Evolutionary conservation across 2,797 vertebrate species (phyloP), one percentile per base, ranked within the genome.

Genomic region (Pantherophis alleghaniensis): DNA sequence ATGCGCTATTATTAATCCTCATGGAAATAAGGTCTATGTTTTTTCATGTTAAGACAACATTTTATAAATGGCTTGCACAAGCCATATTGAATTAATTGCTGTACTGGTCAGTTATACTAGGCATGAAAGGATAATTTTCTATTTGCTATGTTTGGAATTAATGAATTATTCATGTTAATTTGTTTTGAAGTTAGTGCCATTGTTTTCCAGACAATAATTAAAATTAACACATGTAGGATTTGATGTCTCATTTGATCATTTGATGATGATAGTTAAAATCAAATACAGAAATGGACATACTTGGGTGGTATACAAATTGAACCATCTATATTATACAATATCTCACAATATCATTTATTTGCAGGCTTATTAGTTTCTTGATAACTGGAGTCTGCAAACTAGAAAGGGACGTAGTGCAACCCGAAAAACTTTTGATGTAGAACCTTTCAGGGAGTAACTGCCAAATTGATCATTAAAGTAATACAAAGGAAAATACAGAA

Each of bases 31-130:
- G 37, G 61, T 24, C 5, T 24, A 11, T 24, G 7, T 83, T 92
- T 90, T 90, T 86, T 83, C 61, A 90, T 63, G 57, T 69, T 90
- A 87, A 87, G 53, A 74, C 51, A 86, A 10, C n/a, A 24, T 53
- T 92, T 92, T 89, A 60, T 59, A 90, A 90, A 32, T 88, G 28
- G 57, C 61, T 92, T 92, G 86, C 11, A 86, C 47, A 86, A 14
- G 59, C 59, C 59, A 86, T 16, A 47, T 90, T 86, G 37, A 24
- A 92, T 86, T 60, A 93, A 24, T 37, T 63, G 66, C 6, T 59
- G 37, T 63, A 69, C 7, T 59, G 37, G 51, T 87, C 32, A 59
- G 53, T 87, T 87, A 69, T 37, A 69, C 60, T 57, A 90, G 53
- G 57, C 79, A 87, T 61, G 26, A 47, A 90, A 9, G 69, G 66